phyloP scores from a whole-genome alignment of 1,140 invertebrate species.

The Ectropis grisescens region DNA sequence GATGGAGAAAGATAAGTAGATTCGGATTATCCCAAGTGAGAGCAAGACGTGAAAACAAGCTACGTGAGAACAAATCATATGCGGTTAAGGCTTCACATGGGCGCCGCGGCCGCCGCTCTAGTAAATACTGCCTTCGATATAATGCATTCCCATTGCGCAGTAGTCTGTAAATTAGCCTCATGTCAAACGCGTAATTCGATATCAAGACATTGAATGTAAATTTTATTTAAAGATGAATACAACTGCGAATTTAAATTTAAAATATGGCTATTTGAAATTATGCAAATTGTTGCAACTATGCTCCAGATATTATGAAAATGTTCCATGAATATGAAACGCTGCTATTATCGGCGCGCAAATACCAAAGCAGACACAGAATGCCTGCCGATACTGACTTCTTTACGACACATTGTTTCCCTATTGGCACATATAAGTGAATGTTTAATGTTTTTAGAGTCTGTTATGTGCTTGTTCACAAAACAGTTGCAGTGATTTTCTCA shows the following conservation, averaged over 20 bases:
- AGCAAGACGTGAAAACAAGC: constrained; percentile 33
- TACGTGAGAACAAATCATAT: constrained; percentile 43
- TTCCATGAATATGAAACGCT: no score
- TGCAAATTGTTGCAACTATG: neutral
- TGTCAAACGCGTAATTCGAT: constrained; percentile 8
- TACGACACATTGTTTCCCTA: neutral
- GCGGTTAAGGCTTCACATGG: constrained; percentile 25
- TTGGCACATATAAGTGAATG: neutral
- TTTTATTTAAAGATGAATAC: neutral
- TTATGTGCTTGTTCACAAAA: neutral
- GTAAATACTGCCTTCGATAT: constrained; percentile 18
- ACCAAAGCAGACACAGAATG: no score
- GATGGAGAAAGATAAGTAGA: no score
- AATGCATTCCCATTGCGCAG: constrained; percentile 15
- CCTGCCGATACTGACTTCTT: no score
- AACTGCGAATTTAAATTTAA: neutral
- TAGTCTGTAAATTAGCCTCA: constrained; percentile 15
- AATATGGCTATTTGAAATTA: neutral
- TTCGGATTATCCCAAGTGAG: no score
- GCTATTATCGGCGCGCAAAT: no score
- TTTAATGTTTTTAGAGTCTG: neutral
- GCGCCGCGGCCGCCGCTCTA: constrained; percentile 19
- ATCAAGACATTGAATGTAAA: constrained; percentile 5
- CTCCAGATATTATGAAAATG: no score
- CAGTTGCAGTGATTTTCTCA: neutral